Conservation (phyloP, 2,888 invertebrate genomes). For the Cheilosia soror region DNA sequence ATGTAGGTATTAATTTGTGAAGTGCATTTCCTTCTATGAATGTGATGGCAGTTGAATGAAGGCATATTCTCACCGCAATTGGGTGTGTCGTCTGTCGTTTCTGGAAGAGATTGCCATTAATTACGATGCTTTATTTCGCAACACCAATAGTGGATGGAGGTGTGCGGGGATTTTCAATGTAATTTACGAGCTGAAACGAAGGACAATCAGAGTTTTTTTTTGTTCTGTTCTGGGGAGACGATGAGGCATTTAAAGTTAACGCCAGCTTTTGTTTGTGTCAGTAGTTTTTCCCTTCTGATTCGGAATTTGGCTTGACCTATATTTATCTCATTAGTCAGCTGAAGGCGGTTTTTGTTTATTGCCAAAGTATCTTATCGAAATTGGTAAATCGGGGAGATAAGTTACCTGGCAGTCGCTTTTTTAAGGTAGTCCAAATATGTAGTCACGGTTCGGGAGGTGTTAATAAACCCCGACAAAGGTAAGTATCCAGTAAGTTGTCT, state of each 20-base stretch:
- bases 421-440: too few relatives aligned
- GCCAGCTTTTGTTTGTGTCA: background rate
- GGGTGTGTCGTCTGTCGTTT: conserved; percentile 53
- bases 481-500: too few relatives aligned
- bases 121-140: conserved; percentile 10
- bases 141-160: background rate
- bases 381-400: too few relatives aligned
- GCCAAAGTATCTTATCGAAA: too few relatives aligned
- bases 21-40: conserved; percentile 24
- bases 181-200: conserved; percentile 11
- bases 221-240: background rate
- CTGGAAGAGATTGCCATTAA: conserved; percentile 9
- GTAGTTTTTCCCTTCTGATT: background rate
- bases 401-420: too few relatives aligned
- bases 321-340: conserved; percentile 4
- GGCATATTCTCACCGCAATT: conserved; percentile 12
- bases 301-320: conserved; percentile 2
- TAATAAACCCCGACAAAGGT: too few relatives aligned
- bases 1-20: conserved; percentile 50
- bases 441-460: too few relatives aligned
- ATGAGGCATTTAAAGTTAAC: background rate
- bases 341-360: background rate
- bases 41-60: conserved; percentile 19
- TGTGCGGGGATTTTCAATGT: background rate
- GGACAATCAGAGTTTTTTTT: background rate